Base-by-base conservation (phyloP, 1,140 invertebrate species). In the Ladona fulva region DNA sequence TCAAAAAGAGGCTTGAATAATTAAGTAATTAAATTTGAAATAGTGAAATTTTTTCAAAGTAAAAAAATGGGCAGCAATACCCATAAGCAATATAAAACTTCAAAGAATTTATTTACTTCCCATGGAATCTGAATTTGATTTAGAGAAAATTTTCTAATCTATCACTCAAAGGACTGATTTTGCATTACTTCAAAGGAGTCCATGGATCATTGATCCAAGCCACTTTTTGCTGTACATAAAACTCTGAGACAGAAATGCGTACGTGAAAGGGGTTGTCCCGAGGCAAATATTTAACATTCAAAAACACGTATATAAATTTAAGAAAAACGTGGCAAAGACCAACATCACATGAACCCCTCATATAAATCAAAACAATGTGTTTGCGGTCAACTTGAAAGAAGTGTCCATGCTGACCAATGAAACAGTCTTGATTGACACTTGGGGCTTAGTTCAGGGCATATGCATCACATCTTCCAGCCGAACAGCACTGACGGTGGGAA, bases 271-370 rank as follows among this genome's bases (percentile, higher is more conserved):
- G 52, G 52, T 66, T 66, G 52, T 66, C 52, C n/a, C 52, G n/a
- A 66, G 14, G 52, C n/a, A 66, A 66, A 66, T 66, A 66, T 66
- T 66, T 3, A 66, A 66, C 52, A 66, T 19, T 66, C 14, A 66
- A 22, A 66, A 66, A 66, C 52, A 66, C 12, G n/a, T 66, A 66
- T 66, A 66, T 66, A 66, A 66, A 66, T 66, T 66, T 66, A 22
- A 66, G 52, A 66, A 66, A n/a, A 66, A 66, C n/a, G 52, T 66
- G 52, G 52, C 52, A 66, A 66, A 66, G 52, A 66, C 52, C 52
- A 66, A 66, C 3, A 66, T 66, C 52, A 66, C 52, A 66, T 66
- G 52, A 66, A 66, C 52, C 52, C 52, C 52, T 66, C 12, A 66
- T 19, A 37, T 37, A 37, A 37, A 37, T 37, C 29, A 66, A 66